Base-by-base conservation (phyloP, 2,113 vertebrate species). In the Lepisosteus oculatus region DNA sequence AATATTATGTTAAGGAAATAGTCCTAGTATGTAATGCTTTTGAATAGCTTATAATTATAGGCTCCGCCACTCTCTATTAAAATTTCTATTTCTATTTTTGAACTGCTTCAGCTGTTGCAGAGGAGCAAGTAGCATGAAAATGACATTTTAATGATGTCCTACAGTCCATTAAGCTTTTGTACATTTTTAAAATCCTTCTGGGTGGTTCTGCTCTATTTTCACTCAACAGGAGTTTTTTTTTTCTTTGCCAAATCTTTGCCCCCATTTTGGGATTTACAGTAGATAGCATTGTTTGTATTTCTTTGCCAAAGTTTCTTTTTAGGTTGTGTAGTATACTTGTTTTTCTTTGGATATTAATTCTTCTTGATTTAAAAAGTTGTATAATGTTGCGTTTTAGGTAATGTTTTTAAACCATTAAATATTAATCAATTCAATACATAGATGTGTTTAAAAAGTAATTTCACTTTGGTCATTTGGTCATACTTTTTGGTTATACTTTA, bases 1-100 rank as follows among this genome's bases (percentile, higher is more conserved):
- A 65, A 45, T 44, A 43, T 65, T 65, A 67, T 47, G 65, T 67
- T 43, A 54, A 65, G 63, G 63, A 11, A 45, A 66, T 43, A 65
- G 9, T 51, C 47, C 47, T 51, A 51, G 47, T 51, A 4, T 43
- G 62, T 17, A 65, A 43, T 29, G 62, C 41, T 65, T 43, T 65
- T 65, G 8, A 65, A 43, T 65, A 41, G 62, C 11, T 65, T 65
- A 43, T 65, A 43, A 43, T 42, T 29, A 42, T 65, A 44, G 9
- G 43, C 42, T 65, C 41, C 1, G 29, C 63, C 9, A 42, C 8
- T 65, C 9, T 17, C 62, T 64, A 64, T 64, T 17, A 43, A 42
- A 17, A 64, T 42, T 42, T 64, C 3, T 8, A 64, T 41, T 43
- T 64, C 8, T 3, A 64, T 41, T 17, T 42, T 11, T 15, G 8